A percentile compares a stretch with the other conserved stretches of the same genome.
Conservation (phyloP, 2,888 invertebrate species). For the Petrolisthes cinctipes region DNA sequence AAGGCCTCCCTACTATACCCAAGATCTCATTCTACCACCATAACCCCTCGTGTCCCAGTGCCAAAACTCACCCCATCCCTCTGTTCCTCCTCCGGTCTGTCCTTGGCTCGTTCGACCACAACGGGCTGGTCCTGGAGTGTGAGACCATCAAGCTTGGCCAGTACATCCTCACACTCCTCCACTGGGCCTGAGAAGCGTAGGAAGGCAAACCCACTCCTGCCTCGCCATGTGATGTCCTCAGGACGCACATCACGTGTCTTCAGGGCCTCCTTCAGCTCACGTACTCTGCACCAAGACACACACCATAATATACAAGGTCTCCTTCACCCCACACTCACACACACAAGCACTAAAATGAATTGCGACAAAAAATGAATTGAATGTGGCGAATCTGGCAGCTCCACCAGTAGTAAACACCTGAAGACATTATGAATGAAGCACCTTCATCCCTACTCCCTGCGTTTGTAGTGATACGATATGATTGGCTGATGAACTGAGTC, state of each 20-base stretch:
- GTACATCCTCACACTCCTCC: slow-evolving; percentile 54
- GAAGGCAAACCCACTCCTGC: slow-evolving; percentile 57
- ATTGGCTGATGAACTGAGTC: no score
- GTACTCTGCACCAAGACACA: slow-evolving; percentile 29
- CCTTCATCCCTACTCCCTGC: no score
- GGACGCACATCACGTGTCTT: slow-evolving; percentile 44
- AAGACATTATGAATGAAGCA: no score
- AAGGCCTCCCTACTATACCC: no score
- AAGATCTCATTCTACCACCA: neutral
- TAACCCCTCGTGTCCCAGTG: neutral
- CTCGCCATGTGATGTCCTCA: slow-evolving; percentile 57
- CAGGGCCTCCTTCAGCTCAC: slow-evolving; percentile 60
- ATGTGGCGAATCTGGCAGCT: no score
- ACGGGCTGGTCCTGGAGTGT: slow-evolving; percentile 55
- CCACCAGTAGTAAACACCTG: no score
- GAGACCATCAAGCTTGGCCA: slow-evolving; percentile 44
- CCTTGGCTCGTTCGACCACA: slow-evolving; percentile 58
- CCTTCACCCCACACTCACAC: no score
- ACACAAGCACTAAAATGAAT: no score
- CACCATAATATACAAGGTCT: no score
- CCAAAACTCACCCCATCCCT: slow-evolving; percentile 11
- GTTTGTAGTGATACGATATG: no score
- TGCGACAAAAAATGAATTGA: no score
- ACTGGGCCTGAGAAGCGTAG: slow-evolving; percentile 53
- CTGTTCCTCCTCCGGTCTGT: slow-evolving; percentile 26